These are phyloP conservation scores for Oxystoma pomonae DNA, from an alignment of 2,888 invertebrate species.

Conservation along the genomic window DNA sequence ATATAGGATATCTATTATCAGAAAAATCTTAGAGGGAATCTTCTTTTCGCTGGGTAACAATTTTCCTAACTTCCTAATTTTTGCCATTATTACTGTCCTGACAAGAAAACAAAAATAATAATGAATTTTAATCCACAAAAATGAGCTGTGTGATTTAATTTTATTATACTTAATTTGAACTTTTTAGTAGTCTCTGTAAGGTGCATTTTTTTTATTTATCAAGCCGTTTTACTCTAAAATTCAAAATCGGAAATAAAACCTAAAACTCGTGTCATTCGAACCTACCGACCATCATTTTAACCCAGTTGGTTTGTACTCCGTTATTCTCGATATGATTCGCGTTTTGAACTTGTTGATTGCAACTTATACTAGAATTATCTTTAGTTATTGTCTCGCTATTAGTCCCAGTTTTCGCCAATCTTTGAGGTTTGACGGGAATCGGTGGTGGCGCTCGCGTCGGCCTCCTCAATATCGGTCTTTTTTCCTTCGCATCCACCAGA, in stretches of 20 bases:
- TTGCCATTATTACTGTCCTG: too few relatives aligned
- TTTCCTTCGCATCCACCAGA: neutral
- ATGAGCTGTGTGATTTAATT: too few relatives aligned
- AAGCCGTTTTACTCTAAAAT: too few relatives aligned
- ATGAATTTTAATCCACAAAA: too few relatives aligned
- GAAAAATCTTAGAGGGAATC: too few relatives aligned
- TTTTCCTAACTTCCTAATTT: too few relatives aligned
- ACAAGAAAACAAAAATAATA: too few relatives aligned
- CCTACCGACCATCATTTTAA: conserved; percentile 69
- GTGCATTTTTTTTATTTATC: too few relatives aligned
- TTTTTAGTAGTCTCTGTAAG: too few relatives aligned
- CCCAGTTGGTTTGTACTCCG: conserved; percentile 57
- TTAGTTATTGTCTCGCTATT: conserved; percentile 10
- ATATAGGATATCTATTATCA: too few relatives aligned
- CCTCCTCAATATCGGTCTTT: conserved; percentile 33
- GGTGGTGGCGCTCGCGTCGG: conserved; percentile 58
- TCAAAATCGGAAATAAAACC: neutral
- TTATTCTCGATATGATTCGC: conserved; percentile 6
- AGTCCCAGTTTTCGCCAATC: conserved; percentile 26
- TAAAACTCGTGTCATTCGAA: conserved; percentile 53
- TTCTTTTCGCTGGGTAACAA: too few relatives aligned
- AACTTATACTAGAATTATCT: conserved; percentile 6
- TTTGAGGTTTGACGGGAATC: conserved; percentile 58
- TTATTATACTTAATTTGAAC: too few relatives aligned
- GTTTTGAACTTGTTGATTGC: neutral